Conservation (phyloP, 2,113 vertebrate species). For the Rhinopomastus cyanomelas region DNA sequence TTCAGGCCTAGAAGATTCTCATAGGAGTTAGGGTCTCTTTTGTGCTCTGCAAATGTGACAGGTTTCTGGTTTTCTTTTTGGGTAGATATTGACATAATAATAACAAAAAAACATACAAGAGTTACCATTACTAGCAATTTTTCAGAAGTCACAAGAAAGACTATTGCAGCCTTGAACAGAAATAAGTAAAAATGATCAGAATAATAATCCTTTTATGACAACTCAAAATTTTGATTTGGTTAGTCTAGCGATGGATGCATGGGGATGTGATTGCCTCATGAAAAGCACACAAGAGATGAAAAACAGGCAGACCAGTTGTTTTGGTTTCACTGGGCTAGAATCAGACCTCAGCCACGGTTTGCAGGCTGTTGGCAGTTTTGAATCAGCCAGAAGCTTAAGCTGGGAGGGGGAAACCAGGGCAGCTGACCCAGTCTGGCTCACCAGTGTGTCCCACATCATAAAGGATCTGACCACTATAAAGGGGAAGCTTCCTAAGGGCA, state of each 20-base stretch:
- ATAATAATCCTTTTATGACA: not conserved
- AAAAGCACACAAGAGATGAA: not conserved
- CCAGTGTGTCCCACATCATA: too few relatives aligned
- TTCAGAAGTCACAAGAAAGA: not conserved
- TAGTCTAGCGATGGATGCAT: not conserved
- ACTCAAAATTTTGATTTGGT: not conserved
- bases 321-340: not conserved
- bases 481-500: too few relatives aligned
- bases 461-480: too few relatives aligned
- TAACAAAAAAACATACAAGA: not conserved
- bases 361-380: too few relatives aligned
- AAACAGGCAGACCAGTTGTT: not conserved
- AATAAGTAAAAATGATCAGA: not conserved
- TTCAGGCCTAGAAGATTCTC: not conserved
- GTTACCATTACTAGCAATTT: not conserved
- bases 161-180: not conserved
- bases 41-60: not conserved
- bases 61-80: not conserved
- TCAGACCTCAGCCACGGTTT: too few relatives aligned
- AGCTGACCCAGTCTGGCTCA: too few relatives aligned
- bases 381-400: too few relatives aligned
- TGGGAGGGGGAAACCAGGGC: too few relatives aligned
- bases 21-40: not conserved
- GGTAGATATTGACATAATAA: not conserved
- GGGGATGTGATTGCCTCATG: fast-evolving